Conservation (phyloP, 2,113 vertebrate genomes). For the Jacana jacana region DNA sequence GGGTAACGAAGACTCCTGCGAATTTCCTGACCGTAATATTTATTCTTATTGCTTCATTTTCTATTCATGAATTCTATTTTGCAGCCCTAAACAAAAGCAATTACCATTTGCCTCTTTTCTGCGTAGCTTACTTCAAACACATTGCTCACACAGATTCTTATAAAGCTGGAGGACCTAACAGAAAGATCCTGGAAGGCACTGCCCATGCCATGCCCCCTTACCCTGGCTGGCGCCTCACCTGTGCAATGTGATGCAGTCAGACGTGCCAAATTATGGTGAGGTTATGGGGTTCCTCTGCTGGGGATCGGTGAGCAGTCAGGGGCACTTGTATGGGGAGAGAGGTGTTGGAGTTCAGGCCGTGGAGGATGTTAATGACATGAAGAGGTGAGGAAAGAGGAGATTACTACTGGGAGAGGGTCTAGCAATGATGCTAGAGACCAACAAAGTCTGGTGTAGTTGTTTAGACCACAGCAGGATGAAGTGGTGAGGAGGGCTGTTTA, state of each 20-base stretch:
- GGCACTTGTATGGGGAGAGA: neutral
- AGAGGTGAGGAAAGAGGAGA: neutral
- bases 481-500: neutral
- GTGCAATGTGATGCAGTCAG: neutral
- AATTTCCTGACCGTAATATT: neutral
- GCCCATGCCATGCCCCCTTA: neutral
- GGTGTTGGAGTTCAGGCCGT: neutral
- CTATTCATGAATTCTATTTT: conserved; percentile 33
- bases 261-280: neutral
- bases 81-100: conserved; percentile 37
- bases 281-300: neutral
- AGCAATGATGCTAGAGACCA: neutral
- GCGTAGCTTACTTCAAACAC: neutral
- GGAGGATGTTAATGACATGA: neutral
- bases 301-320: neutral
- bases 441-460: neutral
- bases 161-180: neutral
- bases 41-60: conserved; percentile 36
- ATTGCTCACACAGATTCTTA: neutral
- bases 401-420: neutral
- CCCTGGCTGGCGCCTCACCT: neutral
- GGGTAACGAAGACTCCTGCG: neutral
- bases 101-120: neutral
- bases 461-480: neutral
- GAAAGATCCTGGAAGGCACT: neutral